A percentile compares a stretch with the other conserved stretches of the same genome.
Conservation (phyloP, 2,113 vertebrate genomes). For the Cyphomyrus discorhynchus region DNA sequence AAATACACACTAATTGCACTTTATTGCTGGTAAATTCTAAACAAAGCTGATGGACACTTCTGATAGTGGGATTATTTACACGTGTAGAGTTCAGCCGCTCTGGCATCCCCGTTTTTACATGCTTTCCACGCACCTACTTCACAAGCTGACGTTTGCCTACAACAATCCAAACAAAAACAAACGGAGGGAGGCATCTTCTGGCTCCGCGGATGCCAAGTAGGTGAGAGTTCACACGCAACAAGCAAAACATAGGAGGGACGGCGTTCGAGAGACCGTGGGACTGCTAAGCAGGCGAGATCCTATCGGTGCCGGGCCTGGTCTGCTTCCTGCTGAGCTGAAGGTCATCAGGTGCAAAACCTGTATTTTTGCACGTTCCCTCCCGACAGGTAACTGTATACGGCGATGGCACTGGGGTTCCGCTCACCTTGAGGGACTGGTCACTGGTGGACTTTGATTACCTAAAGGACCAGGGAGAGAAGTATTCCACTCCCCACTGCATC, state of each 20-base stretch:
- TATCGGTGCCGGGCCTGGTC: neutral
- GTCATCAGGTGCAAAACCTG: neutral
- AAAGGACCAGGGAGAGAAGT: conserved; percentile 45
- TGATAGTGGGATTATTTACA: neutral
- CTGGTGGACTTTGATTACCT: conserved; percentile 60
- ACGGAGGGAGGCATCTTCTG: neutral
- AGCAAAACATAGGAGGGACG: neutral
- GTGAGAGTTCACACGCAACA: neutral
- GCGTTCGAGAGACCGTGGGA: neutral
- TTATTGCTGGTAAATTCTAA: neutral
- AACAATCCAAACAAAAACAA: neutral
- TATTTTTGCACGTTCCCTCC: neutral
- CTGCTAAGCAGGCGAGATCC: neutral
- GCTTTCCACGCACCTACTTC: neutral
- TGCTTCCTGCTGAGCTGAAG: neutral
- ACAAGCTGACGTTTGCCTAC: neutral
- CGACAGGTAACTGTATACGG: conserved; percentile 63
- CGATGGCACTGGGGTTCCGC: conserved; percentile 52
- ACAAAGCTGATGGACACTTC: neutral
- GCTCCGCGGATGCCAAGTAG: neutral
- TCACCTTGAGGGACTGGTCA: conserved; percentile 55
- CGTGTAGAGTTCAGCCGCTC: neutral
- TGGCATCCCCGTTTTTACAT: neutral
- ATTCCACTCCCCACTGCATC: conserved; percentile 52
- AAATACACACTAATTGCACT: neutral